Percentiles rank a stretch among this genome's conserved stretches.
Conservation (phyloP, 1,140 invertebrate species). For the Tetramorium simillimum region DNA sequence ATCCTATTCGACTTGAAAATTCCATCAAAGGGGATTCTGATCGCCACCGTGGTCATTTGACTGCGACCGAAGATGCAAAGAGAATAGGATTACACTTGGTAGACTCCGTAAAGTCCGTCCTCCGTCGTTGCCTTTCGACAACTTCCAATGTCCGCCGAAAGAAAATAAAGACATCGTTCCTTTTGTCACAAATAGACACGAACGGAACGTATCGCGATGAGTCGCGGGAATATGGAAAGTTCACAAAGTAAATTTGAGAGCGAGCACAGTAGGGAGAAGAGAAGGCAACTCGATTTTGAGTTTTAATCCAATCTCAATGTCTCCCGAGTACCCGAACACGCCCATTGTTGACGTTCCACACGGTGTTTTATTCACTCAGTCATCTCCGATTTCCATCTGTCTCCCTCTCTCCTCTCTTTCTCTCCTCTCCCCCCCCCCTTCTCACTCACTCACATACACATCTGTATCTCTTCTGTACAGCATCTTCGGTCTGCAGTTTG, state of each 20-base stretch:
- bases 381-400: slow-evolving; percentile 26
- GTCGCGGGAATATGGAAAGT: slow-evolving; percentile 76
- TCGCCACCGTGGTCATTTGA: slow-evolving; percentile 33
- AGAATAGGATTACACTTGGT: slow-evolving; percentile 35
- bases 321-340: slow-evolving; percentile 45
- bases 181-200: neutral
- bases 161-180: slow-evolving; percentile 28
- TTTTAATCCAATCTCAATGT: slow-evolving; percentile 80
- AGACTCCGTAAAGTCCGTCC: neutral
- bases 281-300: slow-evolving; percentile 81
- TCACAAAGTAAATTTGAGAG: slow-evolving; percentile 81
- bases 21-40: slow-evolving; percentile 49
- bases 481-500: slow-evolving; percentile 24
- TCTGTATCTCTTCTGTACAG: neutral
- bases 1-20: slow-evolving; percentile 53
- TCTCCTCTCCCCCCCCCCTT: neutral
- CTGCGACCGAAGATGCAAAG: neutral
- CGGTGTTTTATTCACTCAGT: slow-evolving; percentile 61
- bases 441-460: no score
- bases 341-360: slow-evolving; percentile 65
- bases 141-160: slow-evolving; percentile 2
- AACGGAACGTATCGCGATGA: slow-evolving; percentile 58
- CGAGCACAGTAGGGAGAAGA: slow-evolving; percentile 58
- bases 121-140: neutral
- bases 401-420: slow-evolving; percentile 48